phyloP scores from a whole-genome alignment of 2,888 invertebrate genomes.

The Ametastegia equiseti region DNA sequence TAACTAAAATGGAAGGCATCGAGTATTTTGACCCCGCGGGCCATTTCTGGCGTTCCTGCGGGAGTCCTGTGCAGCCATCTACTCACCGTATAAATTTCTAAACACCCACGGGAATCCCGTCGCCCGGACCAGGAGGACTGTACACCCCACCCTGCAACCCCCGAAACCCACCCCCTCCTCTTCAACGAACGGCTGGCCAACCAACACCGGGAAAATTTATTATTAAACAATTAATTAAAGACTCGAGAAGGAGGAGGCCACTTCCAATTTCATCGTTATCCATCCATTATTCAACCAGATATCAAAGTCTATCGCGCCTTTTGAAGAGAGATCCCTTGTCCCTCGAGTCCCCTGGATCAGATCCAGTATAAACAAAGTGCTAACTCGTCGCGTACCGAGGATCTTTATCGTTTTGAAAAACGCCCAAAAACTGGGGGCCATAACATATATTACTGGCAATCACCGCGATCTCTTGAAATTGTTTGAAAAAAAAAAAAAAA shows the following conservation, averaged over 20 bases:
- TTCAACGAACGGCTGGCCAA: too few species aligned
- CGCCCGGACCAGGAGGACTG: constrained; percentile 38
- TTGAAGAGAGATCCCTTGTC: background rate
- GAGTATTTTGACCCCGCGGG: constrained; percentile 47
- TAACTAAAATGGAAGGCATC: constrained; percentile 39
- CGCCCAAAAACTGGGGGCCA: background rate
- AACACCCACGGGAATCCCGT: constrained; percentile 58
- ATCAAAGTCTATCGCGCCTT: constrained; percentile 16
- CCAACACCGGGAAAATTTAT: constrained; percentile 55
- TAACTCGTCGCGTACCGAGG: background rate
- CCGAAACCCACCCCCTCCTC: too few species aligned
- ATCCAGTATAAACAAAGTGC: background rate
- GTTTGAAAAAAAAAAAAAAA: background rate
- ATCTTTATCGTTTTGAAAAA: background rate
- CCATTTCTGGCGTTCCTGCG: constrained; percentile 46
- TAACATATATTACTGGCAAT: background rate
- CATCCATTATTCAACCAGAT: constrained; percentile 2
- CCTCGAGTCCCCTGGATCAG: background rate
- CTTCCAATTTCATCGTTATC: constrained; percentile 50
- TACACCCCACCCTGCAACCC: too few species aligned
- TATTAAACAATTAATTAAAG: constrained; percentile 66
- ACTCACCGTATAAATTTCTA: constrained; percentile 64
- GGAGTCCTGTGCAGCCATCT: constrained; percentile 17
- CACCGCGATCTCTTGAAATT: constrained; percentile 3
- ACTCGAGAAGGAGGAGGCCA: constrained; percentile 32